Conservation (phyloP, 2,113 vertebrate species). For the Indicator maculatus region DNA sequence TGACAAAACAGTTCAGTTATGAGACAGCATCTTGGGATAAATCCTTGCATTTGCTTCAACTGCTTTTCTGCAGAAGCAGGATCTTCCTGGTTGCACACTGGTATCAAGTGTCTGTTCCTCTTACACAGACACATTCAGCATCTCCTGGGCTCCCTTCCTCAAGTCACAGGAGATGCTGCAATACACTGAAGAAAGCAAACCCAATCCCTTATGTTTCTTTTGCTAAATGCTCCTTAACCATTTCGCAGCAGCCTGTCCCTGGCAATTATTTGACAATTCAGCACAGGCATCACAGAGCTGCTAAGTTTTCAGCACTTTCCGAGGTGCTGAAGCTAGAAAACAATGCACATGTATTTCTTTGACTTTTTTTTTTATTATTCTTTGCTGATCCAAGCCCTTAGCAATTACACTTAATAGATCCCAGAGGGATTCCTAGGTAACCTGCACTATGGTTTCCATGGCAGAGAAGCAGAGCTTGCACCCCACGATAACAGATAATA, state of each 20-base stretch:
- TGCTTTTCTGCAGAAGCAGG: not conserved
- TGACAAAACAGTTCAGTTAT: not conserved
- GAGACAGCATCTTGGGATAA: not conserved
- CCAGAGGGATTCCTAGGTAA: slow-evolving; percentile 63
- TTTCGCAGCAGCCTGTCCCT: slow-evolving; percentile 4
- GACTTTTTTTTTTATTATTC: not conserved
- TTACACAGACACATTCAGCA: not conserved
- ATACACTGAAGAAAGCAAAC: not conserved
- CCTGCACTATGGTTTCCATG: slow-evolving; percentile 64
- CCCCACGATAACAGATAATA: slow-evolving; percentile 28
- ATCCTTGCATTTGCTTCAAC: fast-evolving
- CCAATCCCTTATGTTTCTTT: not conserved
- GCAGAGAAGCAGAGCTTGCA: slow-evolving; percentile 42
- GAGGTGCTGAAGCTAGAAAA: slow-evolving; percentile 57
- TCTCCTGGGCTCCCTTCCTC: not conserved
- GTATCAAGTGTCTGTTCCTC: not conserved
- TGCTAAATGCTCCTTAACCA: slow-evolving; percentile 31
- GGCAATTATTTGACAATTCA: slow-evolving; percentile 3
- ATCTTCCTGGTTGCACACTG: not conserved
- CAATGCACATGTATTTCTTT: not conserved
- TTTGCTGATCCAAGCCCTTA: slow-evolving; percentile 50
- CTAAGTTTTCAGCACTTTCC: slow-evolving; percentile 45
- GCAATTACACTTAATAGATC: slow-evolving; percentile 67
- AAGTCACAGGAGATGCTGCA: not conserved
- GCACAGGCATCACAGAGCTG: not conserved